These are phyloP conservation scores for Drosophila sturtevanti DNA, from an alignment of 1,140 invertebrate species.

Conservation along the genomic window DNA sequence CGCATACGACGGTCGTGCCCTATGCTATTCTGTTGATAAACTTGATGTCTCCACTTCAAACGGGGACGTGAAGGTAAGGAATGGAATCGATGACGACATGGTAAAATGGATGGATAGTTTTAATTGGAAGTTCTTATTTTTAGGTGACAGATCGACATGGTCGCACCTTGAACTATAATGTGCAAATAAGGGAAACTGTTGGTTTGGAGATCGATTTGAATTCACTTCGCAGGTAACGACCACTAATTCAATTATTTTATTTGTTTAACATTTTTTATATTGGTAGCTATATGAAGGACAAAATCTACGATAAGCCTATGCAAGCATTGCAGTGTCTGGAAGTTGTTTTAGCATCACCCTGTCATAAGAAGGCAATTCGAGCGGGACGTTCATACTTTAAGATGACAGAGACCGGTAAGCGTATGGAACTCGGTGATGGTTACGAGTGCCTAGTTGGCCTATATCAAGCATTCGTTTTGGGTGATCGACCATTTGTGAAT, in stretches of 20 bases:
- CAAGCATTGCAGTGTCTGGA: constrained; percentile 91
- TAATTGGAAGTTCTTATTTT: not conserved
- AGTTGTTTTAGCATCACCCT: constrained; percentile 86
- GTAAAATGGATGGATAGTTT: not conserved
- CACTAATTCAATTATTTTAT: too few species aligned
- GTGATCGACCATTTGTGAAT: constrained; percentile 88
- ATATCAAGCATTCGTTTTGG: constrained; percentile 89
- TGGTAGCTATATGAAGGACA: constrained; percentile 77
- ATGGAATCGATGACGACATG: too few species aligned
- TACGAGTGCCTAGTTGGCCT: constrained; percentile 89
- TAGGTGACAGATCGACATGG: constrained; percentile 55
- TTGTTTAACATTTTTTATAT: too few species aligned
- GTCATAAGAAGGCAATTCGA: constrained; percentile 84
- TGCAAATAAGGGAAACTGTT: constrained; percentile 85
- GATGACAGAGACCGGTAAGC: constrained; percentile 39
- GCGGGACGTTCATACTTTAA: constrained; percentile 83
- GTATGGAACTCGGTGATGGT: constrained; percentile 84
- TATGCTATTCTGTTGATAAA: constrained; percentile 58
- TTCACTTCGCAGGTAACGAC: constrained; percentile 83
- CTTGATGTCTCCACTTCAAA: constrained; percentile 13
- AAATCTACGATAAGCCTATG: constrained; percentile 84
- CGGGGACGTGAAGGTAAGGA: constrained; percentile 54
- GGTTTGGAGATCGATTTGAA: constrained; percentile 84
- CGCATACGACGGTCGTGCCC: constrained; percentile 89
- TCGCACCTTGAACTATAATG: constrained; percentile 83